These are phyloP conservation scores for Nasonia giraulti DNA, from an alignment of 1,140 invertebrate genomes.

Conservation along the genomic window DNA sequence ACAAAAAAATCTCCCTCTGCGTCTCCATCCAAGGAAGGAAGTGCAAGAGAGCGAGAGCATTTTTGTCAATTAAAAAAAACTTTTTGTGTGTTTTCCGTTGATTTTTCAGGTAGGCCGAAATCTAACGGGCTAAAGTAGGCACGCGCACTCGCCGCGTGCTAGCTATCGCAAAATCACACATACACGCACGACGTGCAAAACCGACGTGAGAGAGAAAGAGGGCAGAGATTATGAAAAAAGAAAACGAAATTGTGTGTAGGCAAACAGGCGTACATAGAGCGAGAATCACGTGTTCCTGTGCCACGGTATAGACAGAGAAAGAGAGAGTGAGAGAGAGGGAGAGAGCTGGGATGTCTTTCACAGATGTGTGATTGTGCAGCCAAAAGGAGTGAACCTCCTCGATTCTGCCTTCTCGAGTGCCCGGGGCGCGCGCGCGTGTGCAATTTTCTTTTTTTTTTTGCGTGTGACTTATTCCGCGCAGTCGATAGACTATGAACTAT, in stretches of 20 bases:
- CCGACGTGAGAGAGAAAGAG: slow-evolving; percentile 55
- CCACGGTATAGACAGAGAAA: slow-evolving; percentile 66
- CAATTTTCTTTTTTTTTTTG: not conserved
- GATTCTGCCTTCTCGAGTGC: slow-evolving; percentile 26
- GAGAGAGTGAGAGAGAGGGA: not conserved
- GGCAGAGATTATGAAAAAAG: slow-evolving; percentile 53
- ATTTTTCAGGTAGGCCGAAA: slow-evolving; percentile 70
- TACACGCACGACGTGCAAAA: slow-evolving; percentile 11
- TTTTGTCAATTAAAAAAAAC: slow-evolving; percentile 1
- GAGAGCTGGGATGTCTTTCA: slow-evolving; percentile 52
- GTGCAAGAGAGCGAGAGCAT: not conserved
- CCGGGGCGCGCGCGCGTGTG: not conserved
- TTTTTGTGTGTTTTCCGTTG: slow-evolving; percentile 57
- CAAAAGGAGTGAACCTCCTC: slow-evolving; percentile 27
- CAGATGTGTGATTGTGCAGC: slow-evolving; percentile 25
- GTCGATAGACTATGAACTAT: slow-evolving; percentile 5
- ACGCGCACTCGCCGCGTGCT: slow-evolving; percentile 27
- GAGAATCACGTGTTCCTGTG: slow-evolving; percentile 61
- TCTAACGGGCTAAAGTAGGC: slow-evolving; percentile 66
- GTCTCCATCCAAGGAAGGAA: not conserved
- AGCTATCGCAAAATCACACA: not conserved
- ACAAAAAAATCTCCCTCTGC: not conserved
- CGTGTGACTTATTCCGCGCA: not conserved
- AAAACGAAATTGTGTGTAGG: slow-evolving; percentile 53
- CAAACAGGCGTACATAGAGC: slow-evolving; percentile 56